Conservation (phyloP, 2,797 vertebrate species). For the Gobionotothen gibberifrons region DNA sequence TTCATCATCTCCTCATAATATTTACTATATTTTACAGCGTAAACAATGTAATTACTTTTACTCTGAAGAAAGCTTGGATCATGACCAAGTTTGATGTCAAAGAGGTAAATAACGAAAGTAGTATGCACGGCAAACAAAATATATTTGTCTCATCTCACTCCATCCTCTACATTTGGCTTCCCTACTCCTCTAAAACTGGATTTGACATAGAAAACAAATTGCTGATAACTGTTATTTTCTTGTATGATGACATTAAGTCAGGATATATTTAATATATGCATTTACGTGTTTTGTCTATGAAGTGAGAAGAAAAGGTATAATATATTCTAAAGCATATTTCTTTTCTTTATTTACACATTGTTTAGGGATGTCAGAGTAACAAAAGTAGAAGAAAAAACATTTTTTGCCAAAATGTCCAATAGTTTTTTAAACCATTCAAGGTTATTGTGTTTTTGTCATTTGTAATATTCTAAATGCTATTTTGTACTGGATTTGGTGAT, state of each 20-base stretch:
- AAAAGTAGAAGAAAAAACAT: slow-evolving; percentile 55
- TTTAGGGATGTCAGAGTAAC: slow-evolving; percentile 76
- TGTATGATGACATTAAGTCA: slow-evolving; percentile 78
- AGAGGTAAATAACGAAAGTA: slow-evolving; percentile 18
- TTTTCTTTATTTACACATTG: slow-evolving; percentile 79
- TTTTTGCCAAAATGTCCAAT: slow-evolving; percentile 82
- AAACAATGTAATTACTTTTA: slow-evolving; percentile 45
- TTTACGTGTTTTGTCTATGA: slow-evolving; percentile 82
- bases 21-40: slow-evolving; percentile 21
- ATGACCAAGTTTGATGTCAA: slow-evolving; percentile 1
- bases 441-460: slow-evolving; percentile 62
- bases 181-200: slow-evolving; percentile 70
- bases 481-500: slow-evolving; percentile 65
- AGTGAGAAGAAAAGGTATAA: slow-evolving; percentile 87
- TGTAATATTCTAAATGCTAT: slow-evolving; percentile 56
- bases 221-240: slow-evolving; percentile 75
- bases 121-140: slow-evolving; percentile 6
- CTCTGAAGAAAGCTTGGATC: slow-evolving; percentile 27
- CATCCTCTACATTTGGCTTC: slow-evolving; percentile 28
- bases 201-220: slow-evolving; percentile 81
- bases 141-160: slow-evolving; percentile 35
- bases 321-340: slow-evolving; percentile 85
- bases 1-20: slow-evolving; percentile 14
- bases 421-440: slow-evolving; percentile 68
- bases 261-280: slow-evolving; percentile 90